phyloP scores from a whole-genome alignment of 2,113 vertebrate genomes.

The Cricetomys ansorgei region DNA sequence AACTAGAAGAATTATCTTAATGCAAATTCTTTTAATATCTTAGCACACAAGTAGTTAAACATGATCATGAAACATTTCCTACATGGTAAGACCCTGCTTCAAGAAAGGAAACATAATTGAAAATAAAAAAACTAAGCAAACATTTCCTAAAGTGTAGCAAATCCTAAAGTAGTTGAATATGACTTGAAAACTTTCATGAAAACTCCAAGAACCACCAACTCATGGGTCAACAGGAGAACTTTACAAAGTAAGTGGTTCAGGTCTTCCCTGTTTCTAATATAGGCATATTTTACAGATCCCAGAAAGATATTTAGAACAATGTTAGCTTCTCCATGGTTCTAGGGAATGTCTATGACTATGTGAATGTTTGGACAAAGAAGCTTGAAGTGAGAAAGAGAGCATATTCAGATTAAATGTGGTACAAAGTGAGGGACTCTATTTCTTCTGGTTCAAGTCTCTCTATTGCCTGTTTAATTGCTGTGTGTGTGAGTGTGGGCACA shows the following conservation, averaged over 20 bases:
- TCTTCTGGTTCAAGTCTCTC: not conserved
- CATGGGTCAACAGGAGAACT: not conserved
- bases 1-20: not conserved
- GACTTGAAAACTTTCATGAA: not conserved
- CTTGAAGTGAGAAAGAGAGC: not conserved
- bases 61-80: not conserved
- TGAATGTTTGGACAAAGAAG: not conserved
- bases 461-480: not conserved
- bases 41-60: not conserved
- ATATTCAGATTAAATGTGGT: fast-evolving
- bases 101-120: not conserved
- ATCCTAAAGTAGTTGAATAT: not conserved
- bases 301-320: not conserved
- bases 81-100: not conserved
- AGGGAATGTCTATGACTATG: not conserved
- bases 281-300: not conserved
- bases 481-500: not conserved
- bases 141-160: not conserved
- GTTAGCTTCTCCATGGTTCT: not conserved
- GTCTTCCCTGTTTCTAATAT: not conserved
- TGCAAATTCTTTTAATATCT: not conserved
- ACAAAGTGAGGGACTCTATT: not conserved
- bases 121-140: not conserved
- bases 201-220: not conserved
- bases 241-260: fast-evolving